phyloP scores from a whole-genome alignment of 2,888 invertebrate genomes.

The Tholera decimalis region DNA sequence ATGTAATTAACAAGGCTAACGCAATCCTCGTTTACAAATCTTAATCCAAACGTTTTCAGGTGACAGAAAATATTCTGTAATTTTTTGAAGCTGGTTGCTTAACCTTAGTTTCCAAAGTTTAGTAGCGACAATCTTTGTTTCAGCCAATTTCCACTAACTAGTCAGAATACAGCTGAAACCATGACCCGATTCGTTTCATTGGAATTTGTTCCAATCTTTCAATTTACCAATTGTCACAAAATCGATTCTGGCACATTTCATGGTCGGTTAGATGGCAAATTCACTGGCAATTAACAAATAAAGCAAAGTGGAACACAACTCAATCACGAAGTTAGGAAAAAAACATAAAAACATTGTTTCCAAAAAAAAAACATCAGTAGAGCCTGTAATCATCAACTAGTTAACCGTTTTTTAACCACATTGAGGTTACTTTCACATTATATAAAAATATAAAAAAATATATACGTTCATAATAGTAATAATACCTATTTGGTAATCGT shows the following conservation, averaged over 20 bases:
- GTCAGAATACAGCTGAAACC: constrained; percentile 60
- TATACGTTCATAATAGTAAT: not conserved
- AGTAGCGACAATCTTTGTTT: constrained; percentile 11
- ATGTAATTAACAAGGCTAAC: not conserved
- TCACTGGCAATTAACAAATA: constrained; percentile 58
- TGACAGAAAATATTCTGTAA: not conserved
- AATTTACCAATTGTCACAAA: constrained; percentile 72
- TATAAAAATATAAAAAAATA: not conserved
- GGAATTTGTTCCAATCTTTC: constrained; percentile 79
- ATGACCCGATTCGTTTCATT: constrained; percentile 76
- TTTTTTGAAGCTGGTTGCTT: not conserved
- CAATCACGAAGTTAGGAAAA: not conserved
- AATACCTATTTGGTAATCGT: not conserved
- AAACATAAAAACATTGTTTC: not conserved
- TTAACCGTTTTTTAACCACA: not conserved
- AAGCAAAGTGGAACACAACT: constrained; percentile 46
- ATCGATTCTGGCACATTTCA: constrained; percentile 60
- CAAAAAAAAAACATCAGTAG: not conserved
- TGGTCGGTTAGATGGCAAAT: constrained; percentile 49
- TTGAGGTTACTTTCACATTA: not conserved
- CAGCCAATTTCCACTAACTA: constrained; percentile 4
- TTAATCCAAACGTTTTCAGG: not conserved
- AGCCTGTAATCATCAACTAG: no score
- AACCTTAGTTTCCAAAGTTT: not conserved
- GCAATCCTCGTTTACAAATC: no score